Evolutionary conservation across 2,113 vertebrate genomes (phyloP), one percentile per base, ranked within the genome.

Genomic region (Takifugu flavidus): DNA sequence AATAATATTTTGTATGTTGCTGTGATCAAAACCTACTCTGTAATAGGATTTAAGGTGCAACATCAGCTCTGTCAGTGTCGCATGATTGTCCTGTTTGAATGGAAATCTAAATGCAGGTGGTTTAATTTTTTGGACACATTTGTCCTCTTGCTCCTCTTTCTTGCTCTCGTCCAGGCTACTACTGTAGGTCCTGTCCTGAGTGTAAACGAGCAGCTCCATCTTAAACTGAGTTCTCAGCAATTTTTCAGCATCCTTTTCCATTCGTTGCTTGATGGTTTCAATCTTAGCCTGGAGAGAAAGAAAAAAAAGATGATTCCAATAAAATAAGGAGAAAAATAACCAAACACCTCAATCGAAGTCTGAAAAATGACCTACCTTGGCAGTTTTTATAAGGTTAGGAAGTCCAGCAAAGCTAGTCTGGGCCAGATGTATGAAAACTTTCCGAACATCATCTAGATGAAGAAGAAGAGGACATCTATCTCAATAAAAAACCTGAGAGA

Each of bases 191-290:
- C 74, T 54, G 68, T 96, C 95, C 78, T 95, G 95, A 65, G 92
- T 93, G 84, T 93, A 96, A 8, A 96, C 74, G 0, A 93, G 84
- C 67, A 84, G 77, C 82, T 97, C 95, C 92, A 97, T 94, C 76
- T 89, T 91, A 77, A 96, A 94, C 82, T 97, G 93, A 1, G 77
- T 86, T 34, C 75, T 87, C 72, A 96, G 79, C 1, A 12, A 44
- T 6, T 53, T 62, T 67, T 93, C 91, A 0, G 93, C 91, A 10
- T 55, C 64, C 0, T 1, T 3, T 42, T 87, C 88, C 46, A 90
- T 91, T 2, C 85, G 51, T 2, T 77, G 58, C 63, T 78, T 90
- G 2, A 95, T 91, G 53, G 72, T 69, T 81, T 94, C 92, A 0
- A 95, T 91, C 67, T 79, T 93, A 29, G 53, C 12, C 95, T 96